Evolutionary conservation across 2,113 vertebrate species (phyloP), one percentile per base, ranked within the genome.

Genomic region (Nycticorax nycticorax): DNA sequence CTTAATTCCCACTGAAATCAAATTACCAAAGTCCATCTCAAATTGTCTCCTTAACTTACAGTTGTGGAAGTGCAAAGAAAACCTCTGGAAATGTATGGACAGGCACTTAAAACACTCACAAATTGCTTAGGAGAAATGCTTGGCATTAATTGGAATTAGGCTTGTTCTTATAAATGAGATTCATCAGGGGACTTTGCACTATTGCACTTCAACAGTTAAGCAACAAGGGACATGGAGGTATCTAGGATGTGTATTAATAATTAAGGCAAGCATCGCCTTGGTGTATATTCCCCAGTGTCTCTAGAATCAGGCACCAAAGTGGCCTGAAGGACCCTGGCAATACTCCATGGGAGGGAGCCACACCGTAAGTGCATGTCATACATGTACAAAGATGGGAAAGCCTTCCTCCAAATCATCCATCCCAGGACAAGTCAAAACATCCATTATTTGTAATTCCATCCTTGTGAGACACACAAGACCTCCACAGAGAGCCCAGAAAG

Each of bases 221-320:
- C 12, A 74, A 48, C 37, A 55, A 50, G 28, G 26, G 28, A 53
- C 2, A 18, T 28, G 39, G 59, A 37, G 59, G 22, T 28, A 26
- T 18, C 15, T 39, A 48, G 28, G 52, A 45, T 12, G 37, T 22
- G 11, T 10, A 16, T 48, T 30, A 67, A 33, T 4, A 4, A 67
- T 22, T 28, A 47, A 78, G 16, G 14, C 7, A 48, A 88, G 26
- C 14, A 37, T 17, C 41, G n/a, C 47, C 39, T n/a, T 15, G 12
- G 16, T 45, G 27, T 3, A 2, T 30, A 7, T 12, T 52, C 33
- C 28, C 23, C 24, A 26, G 9, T 12, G 3, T 5, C 39, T 55
- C 0, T 1, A 73, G 52, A 6, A 77, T 45, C 22, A n/a, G 27
- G 7, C 1, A 0, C 48, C 4, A 0, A 41, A 43, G 37, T 6